Conservation (phyloP, 2,797 vertebrate genomes). For the Coracias cyanogaster region DNA sequence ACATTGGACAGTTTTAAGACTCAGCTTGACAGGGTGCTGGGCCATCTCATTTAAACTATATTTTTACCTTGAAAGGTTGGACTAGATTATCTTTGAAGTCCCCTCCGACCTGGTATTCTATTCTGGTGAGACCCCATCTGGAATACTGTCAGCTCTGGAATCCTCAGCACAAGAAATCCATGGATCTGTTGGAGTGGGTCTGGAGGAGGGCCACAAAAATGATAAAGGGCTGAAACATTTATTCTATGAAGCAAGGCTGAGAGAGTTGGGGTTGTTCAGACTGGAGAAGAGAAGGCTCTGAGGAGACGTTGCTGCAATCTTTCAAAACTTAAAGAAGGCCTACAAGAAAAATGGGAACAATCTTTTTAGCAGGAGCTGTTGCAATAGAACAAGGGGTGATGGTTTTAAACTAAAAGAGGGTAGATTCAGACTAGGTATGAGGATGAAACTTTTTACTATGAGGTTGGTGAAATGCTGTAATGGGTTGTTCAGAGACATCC, state of each 20-base stretch:
- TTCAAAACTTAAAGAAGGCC: neutral
- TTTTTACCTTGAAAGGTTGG: no score
- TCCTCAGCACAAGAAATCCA: neutral
- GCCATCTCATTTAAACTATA: no score
- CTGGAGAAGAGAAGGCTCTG: neutral
- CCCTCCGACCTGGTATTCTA: no score
- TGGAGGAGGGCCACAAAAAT: neutral
- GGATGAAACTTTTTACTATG: neutral
- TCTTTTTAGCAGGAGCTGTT: neutral
- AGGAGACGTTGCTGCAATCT: neutral
- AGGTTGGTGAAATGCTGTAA: neutral
- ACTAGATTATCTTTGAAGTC: no score
- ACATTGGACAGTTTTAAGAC: no score
- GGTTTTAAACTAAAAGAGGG: neutral
- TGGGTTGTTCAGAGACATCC: neutral
- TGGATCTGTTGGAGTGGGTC: neutral
- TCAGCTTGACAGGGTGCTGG: no score
- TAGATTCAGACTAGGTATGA: neutral
- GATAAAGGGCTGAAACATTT: neutral
- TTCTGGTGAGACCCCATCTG: neutral
- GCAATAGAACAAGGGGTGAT: neutral
- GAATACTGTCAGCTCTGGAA: neutral
- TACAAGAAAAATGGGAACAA: neutral
- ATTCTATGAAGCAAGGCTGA: neutral
- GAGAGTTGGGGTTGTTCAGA: neutral